These are phyloP conservation scores for Xerus inauris DNA, from an alignment of 2,113 vertebrate genomes.

Conservation along the genomic window DNA sequence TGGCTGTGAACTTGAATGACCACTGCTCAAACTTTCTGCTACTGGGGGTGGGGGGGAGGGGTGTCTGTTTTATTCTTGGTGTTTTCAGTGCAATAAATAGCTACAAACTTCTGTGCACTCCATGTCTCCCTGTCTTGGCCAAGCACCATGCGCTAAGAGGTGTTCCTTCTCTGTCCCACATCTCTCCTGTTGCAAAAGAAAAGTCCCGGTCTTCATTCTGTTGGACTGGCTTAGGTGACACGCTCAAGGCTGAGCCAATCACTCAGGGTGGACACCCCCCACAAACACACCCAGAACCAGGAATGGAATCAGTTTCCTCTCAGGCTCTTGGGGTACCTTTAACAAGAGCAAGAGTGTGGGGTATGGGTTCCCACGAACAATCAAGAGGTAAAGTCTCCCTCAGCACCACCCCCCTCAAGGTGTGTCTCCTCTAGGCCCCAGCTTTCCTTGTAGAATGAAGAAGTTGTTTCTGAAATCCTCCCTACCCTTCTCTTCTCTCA, in stretches of 20 bases:
- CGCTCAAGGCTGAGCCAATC: background rate
- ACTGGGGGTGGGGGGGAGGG: conserved; percentile 68
- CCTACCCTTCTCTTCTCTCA: background rate
- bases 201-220: background rate
- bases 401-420: background rate
- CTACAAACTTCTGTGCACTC: conserved; percentile 86
- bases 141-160: background rate
- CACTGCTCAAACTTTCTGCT: conserved; percentile 86
- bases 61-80: conserved; percentile 90
- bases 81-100: conserved; percentile 93
- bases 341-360: background rate
- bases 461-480: background rate
- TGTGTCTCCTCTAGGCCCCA: background rate
- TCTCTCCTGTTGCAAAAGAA: background rate
- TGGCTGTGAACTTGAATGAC: conserved; percentile 88
- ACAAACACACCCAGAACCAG: background rate
- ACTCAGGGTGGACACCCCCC: background rate
- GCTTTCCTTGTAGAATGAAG: background rate
- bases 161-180: background rate
- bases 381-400: background rate
- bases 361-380: background rate
- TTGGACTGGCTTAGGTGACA: background rate
- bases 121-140: conserved; percentile 66
- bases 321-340: background rate
- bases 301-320: background rate